Conservation (phyloP, 2,113 vertebrate genomes). For the Chroicocephalus ridibundus region DNA sequence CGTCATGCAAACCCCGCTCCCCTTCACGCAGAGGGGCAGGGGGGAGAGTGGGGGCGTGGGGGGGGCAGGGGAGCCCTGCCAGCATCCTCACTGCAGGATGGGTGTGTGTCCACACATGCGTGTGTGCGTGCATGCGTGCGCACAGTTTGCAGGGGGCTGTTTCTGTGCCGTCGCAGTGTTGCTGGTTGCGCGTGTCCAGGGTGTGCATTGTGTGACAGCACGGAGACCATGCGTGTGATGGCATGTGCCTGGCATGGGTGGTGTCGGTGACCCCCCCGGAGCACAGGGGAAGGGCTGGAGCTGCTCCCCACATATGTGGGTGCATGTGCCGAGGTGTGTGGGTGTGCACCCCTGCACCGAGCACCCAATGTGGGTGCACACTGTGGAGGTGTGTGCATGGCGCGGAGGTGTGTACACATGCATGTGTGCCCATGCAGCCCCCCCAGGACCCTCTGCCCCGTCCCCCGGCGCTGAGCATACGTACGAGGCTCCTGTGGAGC, state of each 20-base stretch:
- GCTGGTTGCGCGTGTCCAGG: background rate
- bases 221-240: too few relatives aligned
- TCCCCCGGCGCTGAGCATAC: background rate
- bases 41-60: background rate
- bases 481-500: background rate
- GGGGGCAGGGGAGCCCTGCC: background rate
- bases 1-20: background rate
- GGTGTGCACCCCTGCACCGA: background rate
- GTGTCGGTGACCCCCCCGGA: background rate
- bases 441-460: background rate
- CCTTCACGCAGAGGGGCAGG: background rate
- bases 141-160: background rate
- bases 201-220: background rate
- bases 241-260: background rate
- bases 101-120: too few relatives aligned
- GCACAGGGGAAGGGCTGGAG: background rate
- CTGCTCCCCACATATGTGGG: background rate
- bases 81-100: background rate
- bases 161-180: background rate
- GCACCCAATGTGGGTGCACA: background rate
- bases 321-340: fast-evolving
- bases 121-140: fast-evolving
- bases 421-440: background rate
- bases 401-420: fast-evolving
- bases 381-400: too few relatives aligned